Evolutionary conservation across 2,888 invertebrate species (phyloP), one percentile per base, ranked within the genome.

Genomic region (Boloria euphrosyne): DNA sequence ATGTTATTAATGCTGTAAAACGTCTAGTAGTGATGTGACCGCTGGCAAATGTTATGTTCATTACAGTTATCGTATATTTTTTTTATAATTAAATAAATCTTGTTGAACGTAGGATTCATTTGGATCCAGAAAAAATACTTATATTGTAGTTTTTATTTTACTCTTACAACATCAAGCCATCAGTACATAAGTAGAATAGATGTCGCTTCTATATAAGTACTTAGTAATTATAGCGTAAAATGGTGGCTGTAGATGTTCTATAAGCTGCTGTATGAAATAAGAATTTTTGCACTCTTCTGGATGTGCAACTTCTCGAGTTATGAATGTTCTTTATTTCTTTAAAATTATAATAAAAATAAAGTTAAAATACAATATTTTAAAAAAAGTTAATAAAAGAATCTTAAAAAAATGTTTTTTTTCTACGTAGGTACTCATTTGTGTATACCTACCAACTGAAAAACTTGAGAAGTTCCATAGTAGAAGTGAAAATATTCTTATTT

Each of bases 171-270:
- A 47, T 64, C 58, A 58, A 43, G 64, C 58, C 51, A 64, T 58
- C 52, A 65, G n/a, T 65, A 52, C 38, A 51, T 64, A 18, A 52
- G 58, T 65, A 65, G 65, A 59, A 16, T 65, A 65, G 65, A 59
- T 58, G 59, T 53, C n/a, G 59, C 59, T 43, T 31, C 46, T 46
- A 49, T 46, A 49, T 57, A 46, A 55, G 63, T 64, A 64, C 14
- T 64, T 65, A 59, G 65, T n/a, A 31, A 38, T 18, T 52, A 57
- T 65, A 65, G 52, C 6, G 18, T 54, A 22, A 52, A 44, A 27
- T 50, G 52, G 65, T 65, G 65, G 59, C 59, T 53, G 38, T 38
- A 38, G 49, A 50, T 63, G 58, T 59, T 38, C 13, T 59, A 17
- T 38, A 14, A 49, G 16, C 13, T 14, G 27, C 13, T 58, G 27